Conservation (phyloP, 23 tunicate genomes). For the Styela clava region DNA sequence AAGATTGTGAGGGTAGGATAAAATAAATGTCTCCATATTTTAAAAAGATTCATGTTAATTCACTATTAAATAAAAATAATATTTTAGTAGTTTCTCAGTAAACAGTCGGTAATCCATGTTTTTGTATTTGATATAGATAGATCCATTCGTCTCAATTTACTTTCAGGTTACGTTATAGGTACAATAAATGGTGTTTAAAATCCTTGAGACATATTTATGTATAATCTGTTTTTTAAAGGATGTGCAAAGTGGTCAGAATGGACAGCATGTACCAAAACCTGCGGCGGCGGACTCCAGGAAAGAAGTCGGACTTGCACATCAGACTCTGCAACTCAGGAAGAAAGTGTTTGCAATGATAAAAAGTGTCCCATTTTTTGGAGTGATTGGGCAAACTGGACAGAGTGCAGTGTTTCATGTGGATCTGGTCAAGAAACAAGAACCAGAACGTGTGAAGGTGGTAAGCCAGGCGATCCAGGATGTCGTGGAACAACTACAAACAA, state of each 20-base stretch:
- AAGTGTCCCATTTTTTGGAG: conserved; percentile 15
- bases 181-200: too few relatives aligned
- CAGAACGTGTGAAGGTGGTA: conserved; percentile 34
- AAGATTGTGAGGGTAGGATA: conserved; percentile 7
- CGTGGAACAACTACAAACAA: neutral
- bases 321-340: neutral
- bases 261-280: conserved; percentile 13
- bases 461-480: conserved; percentile 29
- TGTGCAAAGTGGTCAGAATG: conserved; percentile 12
- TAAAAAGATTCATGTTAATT: too few relatives aligned
- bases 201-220: too few relatives aligned
- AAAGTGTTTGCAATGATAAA: neutral
- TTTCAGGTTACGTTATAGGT: too few relatives aligned
- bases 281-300: conserved; percentile 6
- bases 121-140: too few relatives aligned
- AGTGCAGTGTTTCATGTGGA: conserved; percentile 27
- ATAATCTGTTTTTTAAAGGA: too few relatives aligned
- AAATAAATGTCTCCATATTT: too few relatives aligned
- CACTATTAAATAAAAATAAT: too few relatives aligned
- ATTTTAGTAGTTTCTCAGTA: too few relatives aligned
- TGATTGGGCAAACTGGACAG: conserved; percentile 26
- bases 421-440: neutral
- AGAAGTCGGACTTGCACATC: neutral
- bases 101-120: too few relatives aligned
- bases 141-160: too few relatives aligned